These are phyloP conservation scores for Cybosia mesomella DNA, from an alignment of 2,888 invertebrate genomes.

Conservation along the genomic window DNA sequence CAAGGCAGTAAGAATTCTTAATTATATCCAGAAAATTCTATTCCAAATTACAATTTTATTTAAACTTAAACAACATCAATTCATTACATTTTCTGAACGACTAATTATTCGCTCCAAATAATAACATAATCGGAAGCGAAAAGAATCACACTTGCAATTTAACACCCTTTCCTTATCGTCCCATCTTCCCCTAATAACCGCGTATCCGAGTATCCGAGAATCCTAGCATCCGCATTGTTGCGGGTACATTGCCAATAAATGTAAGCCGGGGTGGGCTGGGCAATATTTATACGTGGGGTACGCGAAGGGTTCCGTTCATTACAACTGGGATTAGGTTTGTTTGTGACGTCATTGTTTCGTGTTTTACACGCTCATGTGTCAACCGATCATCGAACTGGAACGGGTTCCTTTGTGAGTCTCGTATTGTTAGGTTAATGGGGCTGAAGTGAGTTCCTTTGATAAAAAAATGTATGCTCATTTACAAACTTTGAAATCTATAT, in stretches of 20 bases:
- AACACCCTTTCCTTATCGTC: conserved; percentile 50
- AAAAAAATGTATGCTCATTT: neutral
- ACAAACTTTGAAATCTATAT: neutral
- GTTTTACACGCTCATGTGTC: conserved; percentile 32
- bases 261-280: conserved; percentile 49
- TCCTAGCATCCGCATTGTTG: conserved; percentile 49
- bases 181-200: conserved; percentile 54
- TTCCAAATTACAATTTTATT: neutral
- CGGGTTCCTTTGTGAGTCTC: conserved; percentile 28
- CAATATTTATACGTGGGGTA: conserved; percentile 28
- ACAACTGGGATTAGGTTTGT: conserved; percentile 63
- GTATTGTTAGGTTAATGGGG: conserved; percentile 35
- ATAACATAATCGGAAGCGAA: conserved; percentile 41
- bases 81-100: conserved; percentile 19
- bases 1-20: too few species aligned
- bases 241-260: conserved; percentile 57
- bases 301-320: conserved; percentile 54
- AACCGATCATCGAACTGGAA: conserved; percentile 22
- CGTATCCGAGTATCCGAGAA: conserved; percentile 41
- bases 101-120: conserved; percentile 35
- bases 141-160: conserved; percentile 53
- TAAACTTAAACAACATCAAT: neutral
- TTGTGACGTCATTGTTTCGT: conserved; percentile 47
- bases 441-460: conserved; percentile 17
- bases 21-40: neutral